Percentiles rank a stretch among this genome's conserved stretches.
phyloP scores from a whole-genome alignment of 1,140 invertebrate species.

The Battus philenor region DNA sequence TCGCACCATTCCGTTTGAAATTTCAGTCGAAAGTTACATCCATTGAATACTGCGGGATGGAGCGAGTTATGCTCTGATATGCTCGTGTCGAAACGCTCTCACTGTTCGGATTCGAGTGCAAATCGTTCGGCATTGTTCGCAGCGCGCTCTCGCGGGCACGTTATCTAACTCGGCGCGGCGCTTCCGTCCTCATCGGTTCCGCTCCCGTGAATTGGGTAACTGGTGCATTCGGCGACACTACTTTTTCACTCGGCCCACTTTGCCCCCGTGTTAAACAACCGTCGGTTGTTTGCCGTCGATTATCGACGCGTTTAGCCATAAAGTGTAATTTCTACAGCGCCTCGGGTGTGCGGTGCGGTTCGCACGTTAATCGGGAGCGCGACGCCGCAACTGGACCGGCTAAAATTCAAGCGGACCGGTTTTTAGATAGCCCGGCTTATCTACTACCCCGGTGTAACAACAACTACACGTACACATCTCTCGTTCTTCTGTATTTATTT shows the following conservation, averaged over 20 bases:
- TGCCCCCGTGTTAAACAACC: constrained; percentile 28
- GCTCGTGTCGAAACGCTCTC: constrained; percentile 34
- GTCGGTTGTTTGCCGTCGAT: constrained; percentile 48
- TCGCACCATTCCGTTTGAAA: too few relatives aligned
- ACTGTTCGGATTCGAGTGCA: constrained; percentile 46
- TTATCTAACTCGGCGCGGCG: constrained; percentile 63
- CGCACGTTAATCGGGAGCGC: constrained; percentile 61
- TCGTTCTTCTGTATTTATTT: too few relatives aligned
- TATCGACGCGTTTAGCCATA: constrained; percentile 42
- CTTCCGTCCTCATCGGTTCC: constrained; percentile 60
- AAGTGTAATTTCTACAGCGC: constrained; percentile 46
- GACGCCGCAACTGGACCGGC: constrained; percentile 54
- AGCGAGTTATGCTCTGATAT: constrained; percentile 1
- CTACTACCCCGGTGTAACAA: not conserved
- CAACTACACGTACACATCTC: too few relatives aligned
- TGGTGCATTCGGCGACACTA: constrained; percentile 67
- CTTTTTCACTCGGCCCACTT: constrained; percentile 54
- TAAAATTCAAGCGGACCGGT: constrained; percentile 55
- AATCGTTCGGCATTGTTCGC: constrained; percentile 52
- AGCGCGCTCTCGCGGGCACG: constrained; percentile 41
- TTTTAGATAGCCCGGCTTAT: constrained; percentile 18
- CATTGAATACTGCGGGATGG: too few relatives aligned
- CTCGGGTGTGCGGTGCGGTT: constrained; percentile 40
- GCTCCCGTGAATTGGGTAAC: constrained; percentile 70
- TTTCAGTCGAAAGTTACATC: too few relatives aligned